Base-by-base conservation (phyloP, 2,888 invertebrate genomes). In the Yponomeuta evonymella region DNA sequence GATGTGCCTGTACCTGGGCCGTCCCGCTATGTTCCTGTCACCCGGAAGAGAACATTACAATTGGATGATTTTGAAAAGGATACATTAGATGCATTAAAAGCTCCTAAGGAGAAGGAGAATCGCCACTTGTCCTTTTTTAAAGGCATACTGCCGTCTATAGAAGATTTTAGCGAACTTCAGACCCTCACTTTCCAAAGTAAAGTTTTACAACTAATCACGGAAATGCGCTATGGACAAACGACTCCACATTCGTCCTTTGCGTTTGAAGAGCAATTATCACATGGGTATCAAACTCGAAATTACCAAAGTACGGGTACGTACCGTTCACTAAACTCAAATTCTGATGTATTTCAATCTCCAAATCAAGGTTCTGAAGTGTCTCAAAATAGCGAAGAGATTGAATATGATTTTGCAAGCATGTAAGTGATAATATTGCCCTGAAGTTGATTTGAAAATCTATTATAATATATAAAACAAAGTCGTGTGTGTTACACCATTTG, bases 101-200 rank as follows among this genome's bases (percentile, higher is more conserved):
- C 70, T 72, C 72, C 75, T 70, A 75, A 77, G 73, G 76, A 74
- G 74, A 74, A 73, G 65, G 76, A 76, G 75, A 75, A 75, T 75
- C 72, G 69, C 71, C 73, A 73, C 70, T 69, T 74, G 72, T 73
- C 70, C 12, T 74, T 76, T 73, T 76, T 71, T 48, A 76, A n/a
- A 71, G 74, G 11, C 72, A 76, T 75, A 71, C 73, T 76, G 74
- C 75, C 74, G 74, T 75, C 75, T 2, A 69, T 76, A 2, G 67
- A 74, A 72, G 73, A 73, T 6, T 75, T 76, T 72, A 70, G 73
- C 62, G 74, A 75, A 70, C 73, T 70, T 70, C 70, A 76, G 73
- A 76, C 75, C 73, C 73, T 75, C 63, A 69, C 72, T 70, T 75
- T 75, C 71, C 75, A 75, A 73, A 75, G 74, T 74, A 76, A 72